Evolutionary conservation across 1,140 invertebrate genomes (phyloP), one percentile per base, ranked within the genome.

Genomic region (Neoseiulus cucumeris): DNA sequence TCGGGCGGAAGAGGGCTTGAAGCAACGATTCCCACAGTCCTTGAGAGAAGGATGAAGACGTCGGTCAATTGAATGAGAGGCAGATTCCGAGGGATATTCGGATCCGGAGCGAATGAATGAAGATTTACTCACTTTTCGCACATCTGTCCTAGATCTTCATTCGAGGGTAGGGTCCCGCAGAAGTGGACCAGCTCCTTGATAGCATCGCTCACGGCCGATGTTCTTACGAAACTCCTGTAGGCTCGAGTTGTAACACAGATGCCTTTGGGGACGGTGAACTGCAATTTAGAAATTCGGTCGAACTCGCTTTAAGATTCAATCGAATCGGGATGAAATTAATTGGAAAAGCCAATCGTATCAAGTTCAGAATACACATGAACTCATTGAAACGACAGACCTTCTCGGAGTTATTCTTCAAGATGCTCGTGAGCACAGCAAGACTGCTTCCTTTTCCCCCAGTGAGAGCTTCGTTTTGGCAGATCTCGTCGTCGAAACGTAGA

Each of bases 201-300:
- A 2, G 22, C 51, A 1, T 25, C 22, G 4, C 51, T 20, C 18
- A 28, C 45, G 4, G 5, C 5, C 4, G 45, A 28, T 22, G 45
- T 5, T 5, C 18, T 22, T 14, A 14, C 28, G 28, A 47, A 59
- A 12, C 14, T 17, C 14, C 51, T 25, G 33, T 59, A 59, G 1
- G 51, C 51, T 25, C 25, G 25, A 25, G 51, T 59, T 59, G 51
- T 59, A 14, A 59, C 51, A 25, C 51, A 59, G 51, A 59, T 12
- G 17, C 51, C 51, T 20, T 25, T 12, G 22, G 51, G 22, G 22
- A 59, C 51, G 2, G 51, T 18, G 22, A 59, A 59, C 33, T 25
- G 45, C 4, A 47, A 47, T 17, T n/a, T n/a, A n/a, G 28, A 20
- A 5, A 47, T 17, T 4, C 4, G 28, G 17, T 47, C 25, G 45